phyloP scores from a whole-genome alignment of 30 jellyfish, hydroid and myxozoan genomes.

The Chironex yamaguchii region DNA sequence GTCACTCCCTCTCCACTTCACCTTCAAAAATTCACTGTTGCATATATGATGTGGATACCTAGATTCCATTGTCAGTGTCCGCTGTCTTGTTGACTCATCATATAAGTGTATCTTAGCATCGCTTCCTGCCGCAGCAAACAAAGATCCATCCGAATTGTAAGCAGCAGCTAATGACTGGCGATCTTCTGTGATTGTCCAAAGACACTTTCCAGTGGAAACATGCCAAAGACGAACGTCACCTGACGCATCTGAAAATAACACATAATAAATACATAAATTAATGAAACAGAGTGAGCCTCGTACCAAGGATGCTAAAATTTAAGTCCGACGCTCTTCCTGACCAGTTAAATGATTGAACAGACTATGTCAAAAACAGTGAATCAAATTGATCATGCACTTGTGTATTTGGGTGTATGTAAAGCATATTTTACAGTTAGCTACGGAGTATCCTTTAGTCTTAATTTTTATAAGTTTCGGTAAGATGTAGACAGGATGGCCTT shows the following conservation, averaged over 20 bases:
- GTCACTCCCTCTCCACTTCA: not conserved
- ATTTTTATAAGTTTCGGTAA: too few species aligned
- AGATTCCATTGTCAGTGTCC: conserved; percentile 70
- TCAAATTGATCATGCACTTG: too few species aligned
- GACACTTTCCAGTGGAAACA: conserved; percentile 84
- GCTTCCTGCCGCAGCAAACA: conserved; percentile 74
- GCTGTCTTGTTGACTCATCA: conserved; percentile 68
- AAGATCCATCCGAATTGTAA: conserved; percentile 42
- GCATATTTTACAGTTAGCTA: too few species aligned
- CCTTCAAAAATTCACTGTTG: not conserved
- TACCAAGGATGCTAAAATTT: too few species aligned
- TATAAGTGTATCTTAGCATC: conserved; percentile 83
- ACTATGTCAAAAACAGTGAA: too few species aligned
- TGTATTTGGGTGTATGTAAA: too few species aligned
- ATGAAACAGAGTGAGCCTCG: too few species aligned
- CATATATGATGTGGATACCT: conserved; percentile 39
- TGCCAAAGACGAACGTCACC: conserved; percentile 95
- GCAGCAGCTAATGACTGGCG: conserved; percentile 83
- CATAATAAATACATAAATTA: not conserved
- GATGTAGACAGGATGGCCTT: too few species aligned
- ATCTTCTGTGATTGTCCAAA: conserved; percentile 60
- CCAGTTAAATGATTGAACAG: too few species aligned
- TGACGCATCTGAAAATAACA: conserved; percentile 83
- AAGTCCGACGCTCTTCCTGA: too few species aligned
- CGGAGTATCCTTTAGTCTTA: too few species aligned